Percentiles rank a stretch among this genome's conserved stretches.
These are phyloP conservation scores for Indicator indicator DNA, from an alignment of 2,113 vertebrate species.

Conservation along the genomic window DNA sequence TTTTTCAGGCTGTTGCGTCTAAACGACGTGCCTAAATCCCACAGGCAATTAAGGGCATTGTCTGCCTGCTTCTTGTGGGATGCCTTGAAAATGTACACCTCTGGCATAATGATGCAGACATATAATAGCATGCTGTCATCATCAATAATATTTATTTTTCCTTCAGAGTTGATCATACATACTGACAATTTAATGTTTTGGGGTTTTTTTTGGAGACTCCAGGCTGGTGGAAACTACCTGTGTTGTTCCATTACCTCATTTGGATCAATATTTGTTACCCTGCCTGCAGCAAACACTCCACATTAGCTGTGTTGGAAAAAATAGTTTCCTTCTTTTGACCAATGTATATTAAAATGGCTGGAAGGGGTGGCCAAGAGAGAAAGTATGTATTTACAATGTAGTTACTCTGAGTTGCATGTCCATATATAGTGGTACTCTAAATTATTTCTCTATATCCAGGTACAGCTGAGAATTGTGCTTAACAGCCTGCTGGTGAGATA, in stretches of 20 bases:
- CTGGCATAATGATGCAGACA: conserved; percentile 25
- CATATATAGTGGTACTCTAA: background rate
- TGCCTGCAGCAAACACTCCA: background rate
- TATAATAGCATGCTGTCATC: conserved; percentile 37
- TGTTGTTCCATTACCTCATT: conserved; percentile 42
- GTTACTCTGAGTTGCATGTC: conserved; percentile 13
- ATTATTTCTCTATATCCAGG: background rate
- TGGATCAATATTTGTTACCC: conserved; percentile 43
- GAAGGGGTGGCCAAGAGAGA: background rate
- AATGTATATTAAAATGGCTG: background rate
- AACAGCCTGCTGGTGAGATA: background rate
- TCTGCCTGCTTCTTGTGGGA: conserved; percentile 23
- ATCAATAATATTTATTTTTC: conserved; percentile 65
- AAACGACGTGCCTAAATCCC: conserved; percentile 7
- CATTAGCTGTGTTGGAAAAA: background rate
- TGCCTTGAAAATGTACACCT: conserved; percentile 24
- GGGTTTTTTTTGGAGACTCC: background rate
- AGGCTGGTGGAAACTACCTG: background rate
- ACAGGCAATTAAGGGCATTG: conserved; percentile 43
- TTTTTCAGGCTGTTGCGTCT: conserved; percentile 25
- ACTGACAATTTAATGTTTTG: conserved; percentile 61
- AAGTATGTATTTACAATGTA: background rate
- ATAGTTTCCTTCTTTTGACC: background rate
- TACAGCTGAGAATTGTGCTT: background rate
- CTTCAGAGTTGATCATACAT: conserved; percentile 51